Evolutionary conservation across 2,113 vertebrate species (phyloP), one percentile per base, ranked within the genome.

Genomic region (Phocoena sinus): DNA sequence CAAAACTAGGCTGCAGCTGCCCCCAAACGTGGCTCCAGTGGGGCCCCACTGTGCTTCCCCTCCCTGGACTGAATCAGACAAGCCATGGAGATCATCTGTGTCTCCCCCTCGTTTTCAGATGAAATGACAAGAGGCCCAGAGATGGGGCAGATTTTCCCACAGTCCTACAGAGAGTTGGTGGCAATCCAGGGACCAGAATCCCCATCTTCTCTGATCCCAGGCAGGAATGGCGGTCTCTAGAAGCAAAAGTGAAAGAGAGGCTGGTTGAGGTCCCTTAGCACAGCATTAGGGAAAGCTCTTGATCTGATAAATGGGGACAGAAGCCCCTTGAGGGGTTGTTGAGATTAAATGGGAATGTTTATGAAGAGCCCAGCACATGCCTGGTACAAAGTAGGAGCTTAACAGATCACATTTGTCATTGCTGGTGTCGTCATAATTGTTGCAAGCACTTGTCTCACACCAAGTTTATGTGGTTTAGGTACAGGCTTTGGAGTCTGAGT

Each of bases 1-100:
- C 3, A n/a, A 14, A 62, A 71, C 62, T 12, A 21, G 73, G 56
- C 50, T 33, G 60, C 18, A 21, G 53, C 38, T 80, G 84, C 33
- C 23, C 21, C 23, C 33, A 77, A 2, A 50, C 3, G 0, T 11
- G 56, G 17, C 8, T 60, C 67, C 1, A 0, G 12, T 20, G 25
- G 31, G 25, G 31, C 25, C 58, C 68, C 65, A 33, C 56, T 33
- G n/a, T 0, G 13, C 65, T 14, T 25, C 21, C 47, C 20, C 25
- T 56, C 18, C 21, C 21, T 20, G 28, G 21, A 21, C 28, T 7
- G 53, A 89, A 20, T 47, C 63, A 10, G 56, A 56, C 36, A 53
- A 47, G 21, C 38, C 2, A 11, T 31, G 41, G 91, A 36, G 36
- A 89, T 21, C 13, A 14, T 23, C 71, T 47, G 44, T 63, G 33